phyloP scores from a whole-genome alignment of 2,113 vertebrate species.

The Danionella cerebrum region DNA sequence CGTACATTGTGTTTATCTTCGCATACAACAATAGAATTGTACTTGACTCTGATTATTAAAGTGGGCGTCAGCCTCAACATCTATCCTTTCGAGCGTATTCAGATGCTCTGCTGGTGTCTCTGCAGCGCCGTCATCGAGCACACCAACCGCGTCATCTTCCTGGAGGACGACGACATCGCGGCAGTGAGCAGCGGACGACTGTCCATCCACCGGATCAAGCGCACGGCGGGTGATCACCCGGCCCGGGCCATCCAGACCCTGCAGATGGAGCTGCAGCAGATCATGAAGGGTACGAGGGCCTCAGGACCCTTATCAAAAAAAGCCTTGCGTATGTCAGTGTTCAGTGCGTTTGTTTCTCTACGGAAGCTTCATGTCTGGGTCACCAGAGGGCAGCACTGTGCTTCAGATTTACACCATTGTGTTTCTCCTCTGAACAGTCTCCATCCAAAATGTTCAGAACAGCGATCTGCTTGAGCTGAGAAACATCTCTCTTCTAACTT shows the following conservation, averaged over 20 bases:
- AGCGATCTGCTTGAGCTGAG: no score
- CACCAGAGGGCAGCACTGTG: conserved; percentile 48
- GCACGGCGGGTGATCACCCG: conserved; percentile 81
- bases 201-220: conserved; percentile 94
- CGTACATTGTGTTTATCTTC: no score
- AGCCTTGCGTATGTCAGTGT: no score
- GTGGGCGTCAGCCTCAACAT: no score
- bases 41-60: no score
- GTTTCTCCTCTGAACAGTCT: background rate
- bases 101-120: background rate
- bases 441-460: no score
- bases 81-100: no score
- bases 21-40: no score
- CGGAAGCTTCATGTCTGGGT: no score
- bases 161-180: conserved; percentile 94
- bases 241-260: conserved; percentile 90
- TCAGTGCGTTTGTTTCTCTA: background rate
- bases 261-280: conserved; percentile 97
- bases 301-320: no score
- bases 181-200: conserved; percentile 84
- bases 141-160: conserved; percentile 93
- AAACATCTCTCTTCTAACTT: background rate
- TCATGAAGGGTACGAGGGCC: conserved; percentile 86
- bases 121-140: conserved; percentile 90
- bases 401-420: background rate